Evolutionary conservation across 2,888 invertebrate species (phyloP).

Genomic region (Catocala fraxini): DNA sequence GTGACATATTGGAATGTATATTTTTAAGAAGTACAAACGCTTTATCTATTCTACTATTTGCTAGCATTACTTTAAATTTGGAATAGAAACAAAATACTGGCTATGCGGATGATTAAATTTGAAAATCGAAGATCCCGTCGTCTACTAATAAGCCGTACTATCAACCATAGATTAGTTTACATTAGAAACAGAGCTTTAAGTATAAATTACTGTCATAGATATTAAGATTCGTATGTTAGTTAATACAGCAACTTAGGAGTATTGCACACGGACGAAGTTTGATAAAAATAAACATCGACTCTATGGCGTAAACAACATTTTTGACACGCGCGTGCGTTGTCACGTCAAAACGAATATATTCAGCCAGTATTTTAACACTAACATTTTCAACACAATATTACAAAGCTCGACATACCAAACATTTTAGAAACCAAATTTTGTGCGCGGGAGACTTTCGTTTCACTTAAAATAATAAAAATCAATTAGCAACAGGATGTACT

Average conservation of each 20-base stretch:
- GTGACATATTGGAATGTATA: slow-evolving; percentile 13
- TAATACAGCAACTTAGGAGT: not conserved
- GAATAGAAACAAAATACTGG: slow-evolving; percentile 9
- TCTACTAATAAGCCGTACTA: no score
- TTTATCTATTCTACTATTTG: not conserved
- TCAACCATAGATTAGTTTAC: no score
- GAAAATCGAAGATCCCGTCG: no score
- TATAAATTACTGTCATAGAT: no score
- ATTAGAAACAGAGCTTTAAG: no score
- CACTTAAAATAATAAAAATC: slow-evolving; percentile 37
- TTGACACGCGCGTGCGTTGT: no score
- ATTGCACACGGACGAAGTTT: no score
- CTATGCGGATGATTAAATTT: not conserved
- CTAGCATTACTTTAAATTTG: slow-evolving; percentile 6
- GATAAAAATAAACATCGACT: no score
- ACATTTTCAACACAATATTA: not conserved
- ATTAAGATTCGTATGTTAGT: no score
- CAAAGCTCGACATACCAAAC: slow-evolving; percentile 23
- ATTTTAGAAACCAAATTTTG: slow-evolving; percentile 37
- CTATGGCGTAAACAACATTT: no score
- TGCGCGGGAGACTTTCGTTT: slow-evolving; percentile 38
- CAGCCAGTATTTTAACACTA: slow-evolving; percentile 4
- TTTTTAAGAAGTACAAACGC: slow-evolving; percentile 2
- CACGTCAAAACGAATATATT: not conserved
- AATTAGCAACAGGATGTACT: slow-evolving; percentile 41